Evolutionary conservation across 1,140 invertebrate genomes (phyloP), one percentile per base, ranked within the genome.

Genomic region (Brachionus calyciflorus): DNA sequence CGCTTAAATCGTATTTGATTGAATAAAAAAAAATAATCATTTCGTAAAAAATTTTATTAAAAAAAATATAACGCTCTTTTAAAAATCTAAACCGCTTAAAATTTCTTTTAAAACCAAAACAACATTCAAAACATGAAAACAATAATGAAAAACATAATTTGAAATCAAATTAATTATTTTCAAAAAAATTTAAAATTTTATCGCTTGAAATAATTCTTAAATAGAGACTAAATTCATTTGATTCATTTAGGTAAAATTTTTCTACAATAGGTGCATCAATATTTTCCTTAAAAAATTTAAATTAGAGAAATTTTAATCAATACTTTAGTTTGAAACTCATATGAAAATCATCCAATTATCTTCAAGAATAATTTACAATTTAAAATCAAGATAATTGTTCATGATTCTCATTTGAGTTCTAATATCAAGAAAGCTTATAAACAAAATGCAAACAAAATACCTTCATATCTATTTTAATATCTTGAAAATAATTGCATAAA

Each of bases 101-200:
- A n/a, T n/a, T n/a, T n/a, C n/a, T n/a, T n/a, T n/a, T n/a, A n/a
- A n/a, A n/a, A n/a, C n/a, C n/a, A n/a, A n/a, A n/a, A n/a, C 9
- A 37, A 37, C 33, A 9, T 37, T 37, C 9, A 37, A 37, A 37
- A 37, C 3, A 37, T 9, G 3, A 46, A 46, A 46, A 46, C 44
- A 46, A 14, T n/a, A n/a, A n/a, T n/a, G n/a, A 12, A 55, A 55
- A 55, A 26, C 19, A 26, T 3, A 21, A 17, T n/a, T 26, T 26
- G 3, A 65, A 65, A 26, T 44, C n/a, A 37, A 24, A 28, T 41
- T 65, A 65, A 12, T 44, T 65, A 26, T 65, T 65, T 26, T 65
- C 60, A 65, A 65, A 65, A 44, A 65, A 44, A 14, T 65, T 44
- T 24, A 65, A 12, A 9, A 65, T 65, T 44, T 65, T 65, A 7